phyloP scores from a whole-genome alignment of 2,797 vertebrate species.

The Paguma larvata region DNA sequence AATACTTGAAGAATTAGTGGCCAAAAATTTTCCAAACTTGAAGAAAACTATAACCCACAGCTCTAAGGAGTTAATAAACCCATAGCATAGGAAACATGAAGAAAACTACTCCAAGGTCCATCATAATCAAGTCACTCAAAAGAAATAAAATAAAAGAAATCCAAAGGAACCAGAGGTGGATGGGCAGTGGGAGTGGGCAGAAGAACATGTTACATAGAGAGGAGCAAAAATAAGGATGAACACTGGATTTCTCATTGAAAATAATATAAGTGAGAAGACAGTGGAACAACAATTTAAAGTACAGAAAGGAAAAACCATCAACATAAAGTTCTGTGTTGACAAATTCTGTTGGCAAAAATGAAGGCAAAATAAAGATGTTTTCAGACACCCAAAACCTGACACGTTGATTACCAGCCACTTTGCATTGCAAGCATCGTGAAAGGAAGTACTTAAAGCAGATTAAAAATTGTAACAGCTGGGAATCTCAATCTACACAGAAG shows the following conservation, averaged over 20 bases:
- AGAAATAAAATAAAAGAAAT: conserved; percentile 24
- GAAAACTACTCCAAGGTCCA: background rate
- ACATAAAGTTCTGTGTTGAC: background rate
- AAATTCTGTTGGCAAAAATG: background rate
- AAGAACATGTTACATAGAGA: background rate
- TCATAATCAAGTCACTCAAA: background rate
- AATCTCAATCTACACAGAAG: background rate
- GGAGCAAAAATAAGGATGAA: background rate
- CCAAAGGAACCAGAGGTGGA: background rate
- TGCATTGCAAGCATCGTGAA: background rate
- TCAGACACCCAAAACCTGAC: background rate
- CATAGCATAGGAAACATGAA: background rate
- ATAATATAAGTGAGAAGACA: background rate
- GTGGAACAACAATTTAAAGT: background rate
- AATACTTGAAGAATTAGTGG: background rate
- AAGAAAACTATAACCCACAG: background rate
- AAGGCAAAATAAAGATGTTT: background rate
- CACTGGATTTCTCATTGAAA: background rate
- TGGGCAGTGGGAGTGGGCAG: background rate
- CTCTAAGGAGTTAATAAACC: background rate
- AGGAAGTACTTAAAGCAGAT: background rate
- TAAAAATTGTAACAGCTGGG: background rate
- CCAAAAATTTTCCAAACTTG: background rate
- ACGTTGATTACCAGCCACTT: background rate
- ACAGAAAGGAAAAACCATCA: background rate